phyloP scores from a whole-genome alignment of 2,797 vertebrate genomes.

The Toxotes lorentzi region DNA sequence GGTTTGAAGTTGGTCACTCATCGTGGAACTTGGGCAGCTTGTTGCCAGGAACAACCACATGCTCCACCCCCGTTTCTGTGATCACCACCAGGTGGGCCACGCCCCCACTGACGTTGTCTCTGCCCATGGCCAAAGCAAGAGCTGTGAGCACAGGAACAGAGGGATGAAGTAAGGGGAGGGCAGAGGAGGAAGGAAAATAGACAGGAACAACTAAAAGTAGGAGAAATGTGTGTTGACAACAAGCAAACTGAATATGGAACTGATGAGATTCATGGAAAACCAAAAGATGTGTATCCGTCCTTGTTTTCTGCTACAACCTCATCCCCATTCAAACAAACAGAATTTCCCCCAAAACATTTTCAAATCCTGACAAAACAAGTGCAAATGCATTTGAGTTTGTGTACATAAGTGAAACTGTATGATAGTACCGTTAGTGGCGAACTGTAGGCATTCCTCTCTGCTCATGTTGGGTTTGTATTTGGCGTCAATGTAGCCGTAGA shows the following conservation, averaged over 20 bases:
- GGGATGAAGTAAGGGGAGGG: background rate
- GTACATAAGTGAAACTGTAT: background rate
- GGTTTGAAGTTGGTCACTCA: slow-evolving; percentile 50
- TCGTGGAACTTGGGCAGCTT: slow-evolving; percentile 88
- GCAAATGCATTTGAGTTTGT: background rate
- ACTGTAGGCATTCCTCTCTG: slow-evolving; percentile 86
- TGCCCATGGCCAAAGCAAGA: slow-evolving; percentile 88
- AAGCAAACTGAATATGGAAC: background rate
- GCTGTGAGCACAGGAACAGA: slow-evolving; percentile 74
- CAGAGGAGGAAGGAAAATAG: background rate
- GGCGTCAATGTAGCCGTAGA: slow-evolving; percentile 90
- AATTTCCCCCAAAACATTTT: too few species aligned
- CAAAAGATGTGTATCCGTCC: background rate
- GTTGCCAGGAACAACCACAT: slow-evolving; percentile 86
- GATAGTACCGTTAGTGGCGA: slow-evolving; percentile 85
- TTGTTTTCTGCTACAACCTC: background rate
- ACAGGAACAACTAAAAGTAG: background rate
- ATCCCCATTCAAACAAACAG: background rate
- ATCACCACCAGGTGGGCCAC: slow-evolving; percentile 88
- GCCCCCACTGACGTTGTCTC: slow-evolving; percentile 92
- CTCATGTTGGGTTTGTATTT: slow-evolving; percentile 89
- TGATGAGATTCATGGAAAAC: too few species aligned
- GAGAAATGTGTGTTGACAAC: too few species aligned
- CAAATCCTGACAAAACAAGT: background rate
- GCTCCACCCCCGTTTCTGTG: slow-evolving; percentile 85